Percentiles rank a stretch among this genome's conserved stretches.
Conservation (phyloP, 2,888 invertebrate species). For the Rhimphoctona megacephalus region DNA sequence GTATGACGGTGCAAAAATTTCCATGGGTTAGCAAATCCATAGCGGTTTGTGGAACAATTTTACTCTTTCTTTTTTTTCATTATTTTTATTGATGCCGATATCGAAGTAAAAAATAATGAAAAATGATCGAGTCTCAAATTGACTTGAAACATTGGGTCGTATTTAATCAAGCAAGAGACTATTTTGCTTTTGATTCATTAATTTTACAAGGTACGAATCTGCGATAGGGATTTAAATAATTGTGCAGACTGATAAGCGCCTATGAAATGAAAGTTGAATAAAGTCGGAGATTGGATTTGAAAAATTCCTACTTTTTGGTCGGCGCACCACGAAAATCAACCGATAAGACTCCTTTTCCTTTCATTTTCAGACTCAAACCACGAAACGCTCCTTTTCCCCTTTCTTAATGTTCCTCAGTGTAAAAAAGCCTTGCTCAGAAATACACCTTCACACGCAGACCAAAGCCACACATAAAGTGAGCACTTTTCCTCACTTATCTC, state of each 20-base stretch:
- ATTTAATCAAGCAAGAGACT: neutral
- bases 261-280: neutral
- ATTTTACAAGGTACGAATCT: neutral
- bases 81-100: neutral
- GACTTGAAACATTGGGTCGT: neutral
- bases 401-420: neutral
- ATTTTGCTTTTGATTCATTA: neutral
- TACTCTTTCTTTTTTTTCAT: neutral
- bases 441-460: conserved; percentile 19
- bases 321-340: neutral
- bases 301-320: neutral
- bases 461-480: conserved; percentile 36
- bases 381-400: conserved; percentile 7
- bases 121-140: neutral
- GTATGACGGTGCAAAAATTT: conserved; percentile 1
- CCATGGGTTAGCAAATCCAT: neutral
- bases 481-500: conserved; percentile 8
- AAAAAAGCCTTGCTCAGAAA: neutral
- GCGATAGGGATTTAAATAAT: too few relatives aligned
- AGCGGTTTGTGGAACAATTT: neutral
- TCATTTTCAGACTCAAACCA: neutral
- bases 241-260: too few relatives aligned
- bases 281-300: neutral
- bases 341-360: neutral
- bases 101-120: neutral